These are phyloP conservation scores for Cephalopholis sonnerati DNA, from an alignment of 2,113 vertebrate genomes.

Conservation along the genomic window DNA sequence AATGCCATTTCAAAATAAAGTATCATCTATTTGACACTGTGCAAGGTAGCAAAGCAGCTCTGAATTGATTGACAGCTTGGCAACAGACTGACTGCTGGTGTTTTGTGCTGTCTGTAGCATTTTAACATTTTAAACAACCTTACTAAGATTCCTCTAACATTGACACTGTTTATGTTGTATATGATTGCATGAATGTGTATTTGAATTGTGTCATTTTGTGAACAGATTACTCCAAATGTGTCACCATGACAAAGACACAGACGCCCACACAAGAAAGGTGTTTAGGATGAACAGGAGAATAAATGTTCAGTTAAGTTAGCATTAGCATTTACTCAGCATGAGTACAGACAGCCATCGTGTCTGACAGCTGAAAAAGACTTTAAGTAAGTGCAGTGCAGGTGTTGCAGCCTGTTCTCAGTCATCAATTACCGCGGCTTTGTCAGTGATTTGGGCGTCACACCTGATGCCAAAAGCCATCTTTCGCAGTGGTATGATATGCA, in stretches of 20 bases:
- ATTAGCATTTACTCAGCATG: not conserved
- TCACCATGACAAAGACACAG: not conserved
- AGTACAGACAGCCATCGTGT: not conserved
- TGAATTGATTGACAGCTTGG: conserved; percentile 22
- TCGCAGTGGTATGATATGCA: too few relatives aligned
- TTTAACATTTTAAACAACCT: not conserved
- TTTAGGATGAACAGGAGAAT: not conserved
- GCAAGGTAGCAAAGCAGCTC: not conserved
- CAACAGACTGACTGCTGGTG: conserved; percentile 20
- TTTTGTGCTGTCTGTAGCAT: conserved; percentile 14
- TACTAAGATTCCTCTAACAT: not conserved
- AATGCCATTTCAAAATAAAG: conserved; percentile 21
- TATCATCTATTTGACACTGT: not conserved
- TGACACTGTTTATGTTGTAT: not conserved
- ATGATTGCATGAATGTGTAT: not conserved
- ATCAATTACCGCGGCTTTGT: too few relatives aligned
- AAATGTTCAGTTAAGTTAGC: not conserved
- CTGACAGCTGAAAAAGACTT: not conserved
- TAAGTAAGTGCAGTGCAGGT: too few relatives aligned
- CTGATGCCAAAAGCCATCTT: too few relatives aligned
- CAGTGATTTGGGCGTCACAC: too few relatives aligned
- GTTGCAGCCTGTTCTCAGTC: too few relatives aligned
- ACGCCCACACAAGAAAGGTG: not conserved
- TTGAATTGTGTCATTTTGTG: not conserved
- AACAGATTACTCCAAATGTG: not conserved